Evolutionary conservation across 2,888 invertebrate species (phyloP).

Genomic region (Epinotia nisella): DNA sequence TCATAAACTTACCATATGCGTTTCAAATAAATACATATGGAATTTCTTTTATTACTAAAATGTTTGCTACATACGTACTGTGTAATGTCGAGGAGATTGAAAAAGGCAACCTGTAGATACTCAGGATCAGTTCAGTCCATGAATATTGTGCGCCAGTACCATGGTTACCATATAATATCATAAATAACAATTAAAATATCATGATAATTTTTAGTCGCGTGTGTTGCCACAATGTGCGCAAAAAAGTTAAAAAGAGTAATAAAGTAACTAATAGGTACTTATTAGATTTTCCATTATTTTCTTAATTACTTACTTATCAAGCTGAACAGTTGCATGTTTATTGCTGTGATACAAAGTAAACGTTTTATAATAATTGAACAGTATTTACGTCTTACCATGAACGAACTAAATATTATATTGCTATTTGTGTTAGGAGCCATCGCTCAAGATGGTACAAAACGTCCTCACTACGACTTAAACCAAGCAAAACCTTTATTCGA

Average conservation of each 20-base stretch:
- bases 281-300: background rate
- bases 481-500: slow-evolving; percentile 13
- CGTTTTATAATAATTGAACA: background rate
- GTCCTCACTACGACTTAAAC: background rate
- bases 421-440: background rate
- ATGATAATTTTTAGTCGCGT: background rate
- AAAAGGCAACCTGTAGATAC: too few species aligned
- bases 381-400: background rate
- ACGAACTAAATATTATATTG: background rate
- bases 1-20: background rate
- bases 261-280: background rate
- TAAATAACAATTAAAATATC: background rate
- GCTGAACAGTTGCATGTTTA: background rate
- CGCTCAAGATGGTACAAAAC: background rate
- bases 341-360: background rate
- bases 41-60: background rate
- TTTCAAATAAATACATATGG: background rate
- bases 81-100: too few species aligned
- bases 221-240: background rate
- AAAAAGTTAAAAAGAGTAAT: background rate
- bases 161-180: background rate
- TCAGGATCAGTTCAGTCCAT: too few species aligned
- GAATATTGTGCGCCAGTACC: too few species aligned
- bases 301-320: background rate
- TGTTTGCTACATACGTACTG: background rate